Percentiles rank a stretch among this genome's conserved stretches.
Conservation (phyloP, 2,888 invertebrate genomes). For the Exocentrus adspersus region DNA sequence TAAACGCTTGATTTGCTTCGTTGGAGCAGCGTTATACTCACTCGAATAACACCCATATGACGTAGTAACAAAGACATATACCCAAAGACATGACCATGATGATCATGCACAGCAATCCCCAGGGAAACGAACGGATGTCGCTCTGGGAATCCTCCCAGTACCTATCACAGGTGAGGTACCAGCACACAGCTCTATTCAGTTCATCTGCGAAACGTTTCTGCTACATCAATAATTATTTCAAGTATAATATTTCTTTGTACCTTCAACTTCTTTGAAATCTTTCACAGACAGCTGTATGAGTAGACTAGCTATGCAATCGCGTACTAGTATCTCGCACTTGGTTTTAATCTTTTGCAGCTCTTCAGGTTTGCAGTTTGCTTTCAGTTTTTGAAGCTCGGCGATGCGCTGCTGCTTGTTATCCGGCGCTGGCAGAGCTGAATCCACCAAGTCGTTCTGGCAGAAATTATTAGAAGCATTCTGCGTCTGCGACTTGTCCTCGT, state of each 20-base stretch:
- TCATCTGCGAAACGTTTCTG: slow-evolving; percentile 76
- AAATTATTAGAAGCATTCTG: slow-evolving; percentile 59
- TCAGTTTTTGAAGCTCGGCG: slow-evolving; percentile 76
- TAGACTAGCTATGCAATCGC: slow-evolving; percentile 85
- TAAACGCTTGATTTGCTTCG: too few relatives aligned
- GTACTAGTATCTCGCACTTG: slow-evolving; percentile 72
- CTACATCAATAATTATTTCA: too few relatives aligned
- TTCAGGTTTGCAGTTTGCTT: slow-evolving; percentile 83
- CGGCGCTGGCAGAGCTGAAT: slow-evolving; percentile 74
- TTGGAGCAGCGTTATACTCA: too few relatives aligned
- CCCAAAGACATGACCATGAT: slow-evolving; percentile 84
- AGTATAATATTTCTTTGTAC: too few relatives aligned
- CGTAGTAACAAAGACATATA: slow-evolving; percentile 90
- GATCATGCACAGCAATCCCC: slow-evolving; percentile 81
- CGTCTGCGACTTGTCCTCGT: slow-evolving; percentile 57
- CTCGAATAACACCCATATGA: slow-evolving; percentile 94
- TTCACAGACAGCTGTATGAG: slow-evolving; percentile 82
- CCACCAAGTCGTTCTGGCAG: slow-evolving; percentile 74
- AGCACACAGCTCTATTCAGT: slow-evolving; percentile 88
- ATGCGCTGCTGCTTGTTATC: slow-evolving; percentile 75
- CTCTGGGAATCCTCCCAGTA: slow-evolving; percentile 89
- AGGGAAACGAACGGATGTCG: slow-evolving; percentile 81
- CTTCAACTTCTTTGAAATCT: slow-evolving; percentile 88
- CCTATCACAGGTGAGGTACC: slow-evolving; percentile 91
- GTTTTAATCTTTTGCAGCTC: slow-evolving; percentile 77